These are phyloP conservation scores for Prenolepis imparis DNA, from an alignment of 2,888 invertebrate species.

Conservation along the genomic window DNA sequence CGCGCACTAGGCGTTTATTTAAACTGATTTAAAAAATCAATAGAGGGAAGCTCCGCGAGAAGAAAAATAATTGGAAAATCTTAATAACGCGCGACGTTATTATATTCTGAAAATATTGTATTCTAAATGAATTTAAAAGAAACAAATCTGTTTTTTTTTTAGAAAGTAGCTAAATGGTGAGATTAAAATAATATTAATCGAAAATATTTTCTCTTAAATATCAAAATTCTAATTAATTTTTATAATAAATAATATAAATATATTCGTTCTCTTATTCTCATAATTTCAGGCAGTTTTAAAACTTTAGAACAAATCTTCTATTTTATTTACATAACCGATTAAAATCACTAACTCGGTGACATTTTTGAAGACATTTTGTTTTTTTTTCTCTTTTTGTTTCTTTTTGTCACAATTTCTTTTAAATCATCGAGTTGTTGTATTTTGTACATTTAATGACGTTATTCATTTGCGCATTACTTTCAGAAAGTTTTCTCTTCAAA, in stretches of 20 bases:
- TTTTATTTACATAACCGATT: slow-evolving; percentile 4
- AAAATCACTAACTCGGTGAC: neutral
- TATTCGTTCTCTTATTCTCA: neutral
- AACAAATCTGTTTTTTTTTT: neutral
- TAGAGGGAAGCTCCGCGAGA: neutral
- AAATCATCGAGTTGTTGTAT: neutral
- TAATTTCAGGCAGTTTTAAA: slow-evolving; percentile 2
- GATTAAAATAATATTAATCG: slow-evolving; percentile 20
- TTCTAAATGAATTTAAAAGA: slow-evolving; percentile 1
- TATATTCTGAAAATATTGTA: neutral
- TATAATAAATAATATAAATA: slow-evolving; percentile 38
- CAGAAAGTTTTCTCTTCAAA: slow-evolving; percentile 8
- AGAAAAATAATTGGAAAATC: slow-evolving; percentile 12
- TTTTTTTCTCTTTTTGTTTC: neutral
- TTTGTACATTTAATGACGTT: neutral
- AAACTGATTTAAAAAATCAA: slow-evolving; percentile 11
- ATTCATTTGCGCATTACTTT: slow-evolving; percentile 2
- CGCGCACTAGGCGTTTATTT: neutral
- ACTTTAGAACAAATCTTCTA: neutral
- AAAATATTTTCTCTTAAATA: neutral
- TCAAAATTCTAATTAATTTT: slow-evolving; percentile 6
- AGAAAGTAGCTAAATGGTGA: neutral
- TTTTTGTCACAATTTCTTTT: neutral
- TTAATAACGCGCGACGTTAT: slow-evolving; percentile 5
- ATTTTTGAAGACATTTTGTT: neutral